Percentiles rank a stretch among this genome's conserved stretches.
Conservation (phyloP, 2,888 invertebrate species). For the Atethmia centrago region DNA sequence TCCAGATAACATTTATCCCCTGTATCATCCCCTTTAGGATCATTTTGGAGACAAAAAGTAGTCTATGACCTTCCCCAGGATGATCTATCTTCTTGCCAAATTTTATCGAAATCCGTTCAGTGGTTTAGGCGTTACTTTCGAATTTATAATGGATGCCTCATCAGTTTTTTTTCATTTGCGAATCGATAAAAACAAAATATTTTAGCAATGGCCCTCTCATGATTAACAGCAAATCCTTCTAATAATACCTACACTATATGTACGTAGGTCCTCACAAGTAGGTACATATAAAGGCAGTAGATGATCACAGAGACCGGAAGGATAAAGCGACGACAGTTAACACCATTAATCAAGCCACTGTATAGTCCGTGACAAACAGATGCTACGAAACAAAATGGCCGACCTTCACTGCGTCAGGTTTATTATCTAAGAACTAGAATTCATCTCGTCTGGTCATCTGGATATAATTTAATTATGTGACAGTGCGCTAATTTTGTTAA, state of each 20-base stretch:
- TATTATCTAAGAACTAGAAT: slow-evolving; percentile 10
- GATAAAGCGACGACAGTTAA: slow-evolving; percentile 48
- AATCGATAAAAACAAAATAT: too few species aligned
- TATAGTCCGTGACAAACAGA: slow-evolving; percentile 56
- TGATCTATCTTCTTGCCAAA: too few species aligned
- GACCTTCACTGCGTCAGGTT: slow-evolving; percentile 9
- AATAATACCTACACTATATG: slow-evolving; percentile 3
- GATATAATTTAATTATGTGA: slow-evolving; percentile 11
- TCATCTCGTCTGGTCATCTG: not conserved
- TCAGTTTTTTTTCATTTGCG: too few species aligned
- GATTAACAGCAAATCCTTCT: not conserved
- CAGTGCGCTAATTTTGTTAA: not conserved
- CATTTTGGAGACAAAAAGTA: too few species aligned
- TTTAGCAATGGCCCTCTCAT: not conserved
- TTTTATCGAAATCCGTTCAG: too few species aligned
- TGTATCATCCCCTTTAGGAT: too few species aligned
- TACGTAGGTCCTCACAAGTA: too few species aligned
- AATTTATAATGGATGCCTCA: too few species aligned
- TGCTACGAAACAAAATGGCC: slow-evolving; percentile 43
- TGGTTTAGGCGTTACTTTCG: too few species aligned
- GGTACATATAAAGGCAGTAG: slow-evolving; percentile 13
- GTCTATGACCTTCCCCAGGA: too few species aligned
- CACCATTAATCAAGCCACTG: slow-evolving; percentile 59
- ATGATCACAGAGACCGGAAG: slow-evolving; percentile 39
- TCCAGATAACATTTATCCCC: too few species aligned